Evolutionary conservation across 2,797 vertebrate genomes (phyloP).

Genomic region (Schizopygopsis pylzovi): DNA sequence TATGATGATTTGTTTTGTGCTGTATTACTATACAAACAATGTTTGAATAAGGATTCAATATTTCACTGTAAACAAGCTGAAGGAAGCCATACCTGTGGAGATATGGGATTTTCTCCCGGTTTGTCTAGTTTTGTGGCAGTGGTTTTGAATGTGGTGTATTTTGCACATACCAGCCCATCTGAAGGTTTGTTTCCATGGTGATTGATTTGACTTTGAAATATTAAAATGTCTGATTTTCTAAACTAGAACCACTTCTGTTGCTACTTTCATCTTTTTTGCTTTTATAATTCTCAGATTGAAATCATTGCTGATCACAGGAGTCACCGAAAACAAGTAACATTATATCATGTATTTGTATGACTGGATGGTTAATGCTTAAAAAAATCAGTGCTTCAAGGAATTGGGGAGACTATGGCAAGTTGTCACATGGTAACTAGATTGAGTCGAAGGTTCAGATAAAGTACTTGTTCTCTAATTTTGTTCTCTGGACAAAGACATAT

Average conservation of each 20-base stretch:
- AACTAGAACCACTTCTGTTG: slow-evolving; percentile 2
- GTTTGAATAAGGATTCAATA: slow-evolving; percentile 11
- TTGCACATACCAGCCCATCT: slow-evolving; percentile 43
- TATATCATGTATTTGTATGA: neutral
- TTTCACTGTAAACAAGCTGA: neutral
- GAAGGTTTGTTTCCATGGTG: slow-evolving; percentile 52
- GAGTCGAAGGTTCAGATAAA: neutral
- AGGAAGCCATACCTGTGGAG: slow-evolving; percentile 17
- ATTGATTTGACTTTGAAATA: slow-evolving; percentile 52
- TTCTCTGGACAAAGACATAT: neutral
- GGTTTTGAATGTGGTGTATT: slow-evolving; percentile 35
- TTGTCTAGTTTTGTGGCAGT: slow-evolving; percentile 21
- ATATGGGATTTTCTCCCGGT: slow-evolving; percentile 6
- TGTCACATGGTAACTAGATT: neutral
- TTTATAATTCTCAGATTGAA: slow-evolving; percentile 9
- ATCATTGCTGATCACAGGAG: neutral
- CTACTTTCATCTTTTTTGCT: neutral
- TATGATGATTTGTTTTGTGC: neutral
- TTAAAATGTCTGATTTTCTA: slow-evolving; percentile 49
- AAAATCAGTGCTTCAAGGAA: neutral
- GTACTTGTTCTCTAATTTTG: neutral
- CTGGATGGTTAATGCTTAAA: neutral
- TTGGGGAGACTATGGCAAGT: neutral
- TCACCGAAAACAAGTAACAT: neutral
- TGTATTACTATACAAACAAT: slow-evolving; percentile 1